phyloP scores from a whole-genome alignment of 2,888 invertebrate species.

The Argyresthia albistria region DNA sequence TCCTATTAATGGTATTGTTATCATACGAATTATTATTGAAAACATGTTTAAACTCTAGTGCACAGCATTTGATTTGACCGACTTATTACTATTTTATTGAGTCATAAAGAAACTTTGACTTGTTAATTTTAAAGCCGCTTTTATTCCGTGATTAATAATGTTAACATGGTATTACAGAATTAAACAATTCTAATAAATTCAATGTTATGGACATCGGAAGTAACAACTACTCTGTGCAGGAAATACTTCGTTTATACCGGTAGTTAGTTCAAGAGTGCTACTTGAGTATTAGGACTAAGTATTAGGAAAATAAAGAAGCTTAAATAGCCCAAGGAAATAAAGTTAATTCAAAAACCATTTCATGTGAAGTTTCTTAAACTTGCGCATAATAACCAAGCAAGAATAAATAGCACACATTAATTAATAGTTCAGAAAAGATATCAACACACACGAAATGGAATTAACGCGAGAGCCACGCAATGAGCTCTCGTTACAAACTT shows the following conservation, averaged over 20 bases:
- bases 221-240: slow-evolving; percentile 58
- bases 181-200: too few relatives aligned
- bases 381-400: background rate
- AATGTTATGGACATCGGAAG: slow-evolving; percentile 50
- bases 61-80: too few relatives aligned
- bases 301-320: background rate
- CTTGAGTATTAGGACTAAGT: too few relatives aligned
- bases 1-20: slow-evolving; percentile 70
- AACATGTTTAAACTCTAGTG: slow-evolving; percentile 35
- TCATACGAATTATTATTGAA: slow-evolving; percentile 63
- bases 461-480: background rate
- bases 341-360: background rate
- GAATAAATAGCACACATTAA: background rate
- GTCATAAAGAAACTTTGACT: too few relatives aligned
- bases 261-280: slow-evolving; percentile 16
- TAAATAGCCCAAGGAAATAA: background rate
- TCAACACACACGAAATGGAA: background rate
- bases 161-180: too few relatives aligned
- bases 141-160: too few relatives aligned
- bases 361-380: background rate
- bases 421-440: too few relatives aligned
- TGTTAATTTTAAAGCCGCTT: too few relatives aligned
- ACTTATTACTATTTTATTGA: too few relatives aligned
- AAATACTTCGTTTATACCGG: slow-evolving; percentile 37
- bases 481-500: background rate